phyloP scores from a whole-genome alignment of 2,797 vertebrate genomes.

The Falco columbarius region DNA sequence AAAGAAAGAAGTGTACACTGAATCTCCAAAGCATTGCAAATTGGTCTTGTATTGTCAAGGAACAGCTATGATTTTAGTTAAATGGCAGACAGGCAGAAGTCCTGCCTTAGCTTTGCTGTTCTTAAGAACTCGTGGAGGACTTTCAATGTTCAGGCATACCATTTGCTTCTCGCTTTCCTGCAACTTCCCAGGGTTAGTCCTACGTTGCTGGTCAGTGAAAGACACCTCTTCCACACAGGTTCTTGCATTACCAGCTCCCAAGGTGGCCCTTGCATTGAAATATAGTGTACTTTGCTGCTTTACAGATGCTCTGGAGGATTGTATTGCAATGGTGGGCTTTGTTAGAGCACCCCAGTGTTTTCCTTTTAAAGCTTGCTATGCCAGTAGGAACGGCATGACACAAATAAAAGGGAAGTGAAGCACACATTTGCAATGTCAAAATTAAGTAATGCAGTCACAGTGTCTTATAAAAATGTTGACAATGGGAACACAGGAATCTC shows the following conservation, averaged over 20 bases:
- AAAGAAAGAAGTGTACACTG: neutral
- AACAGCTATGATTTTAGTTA: neutral
- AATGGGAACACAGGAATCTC: neutral
- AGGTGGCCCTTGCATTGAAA: neutral
- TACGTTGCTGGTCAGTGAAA: neutral
- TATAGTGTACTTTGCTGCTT: neutral
- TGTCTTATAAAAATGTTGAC: neutral
- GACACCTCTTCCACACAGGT: accelerated
- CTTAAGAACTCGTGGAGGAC: neutral
- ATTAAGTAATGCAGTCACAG: neutral
- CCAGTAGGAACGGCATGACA: neutral
- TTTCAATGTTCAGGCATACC: neutral
- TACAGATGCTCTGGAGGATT: neutral
- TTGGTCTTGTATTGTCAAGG: neutral
- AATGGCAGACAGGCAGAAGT: neutral
- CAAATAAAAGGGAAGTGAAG: neutral
- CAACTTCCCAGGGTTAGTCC: neutral
- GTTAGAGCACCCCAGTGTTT: neutral
- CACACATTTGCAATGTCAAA: neutral
- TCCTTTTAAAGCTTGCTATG: neutral
- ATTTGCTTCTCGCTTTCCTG: neutral
- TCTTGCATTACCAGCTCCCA: neutral
- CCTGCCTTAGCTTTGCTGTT: neutral
- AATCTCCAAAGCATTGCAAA: constrained; percentile 12
- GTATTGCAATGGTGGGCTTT: neutral